Conservation (phyloP, 2,797 vertebrate species). For the Trachops cirrhosus region DNA sequence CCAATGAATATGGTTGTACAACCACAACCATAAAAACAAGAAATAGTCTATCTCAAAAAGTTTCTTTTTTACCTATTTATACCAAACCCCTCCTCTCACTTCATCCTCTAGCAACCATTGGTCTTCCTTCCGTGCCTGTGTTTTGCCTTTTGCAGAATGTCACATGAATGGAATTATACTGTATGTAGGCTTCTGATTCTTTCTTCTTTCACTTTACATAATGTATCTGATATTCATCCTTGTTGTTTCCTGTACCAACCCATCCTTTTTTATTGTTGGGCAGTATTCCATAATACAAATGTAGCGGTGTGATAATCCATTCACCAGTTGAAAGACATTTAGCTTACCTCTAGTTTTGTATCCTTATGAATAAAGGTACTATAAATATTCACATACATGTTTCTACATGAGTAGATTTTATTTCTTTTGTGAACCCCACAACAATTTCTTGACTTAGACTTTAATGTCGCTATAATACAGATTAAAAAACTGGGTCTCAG, state of each 20-base stretch:
- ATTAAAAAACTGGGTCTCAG: not conserved
- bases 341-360: not conserved
- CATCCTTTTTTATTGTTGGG: not conserved
- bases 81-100: not conserved
- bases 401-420: not conserved
- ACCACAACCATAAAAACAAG: not conserved
- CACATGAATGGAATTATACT: not conserved
- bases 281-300: not conserved
- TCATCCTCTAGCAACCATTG: not conserved
- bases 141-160: not conserved
- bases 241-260: not conserved
- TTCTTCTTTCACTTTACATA: not conserved
- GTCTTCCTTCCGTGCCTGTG: not conserved
- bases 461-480: not conserved
- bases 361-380: conserved; percentile 14
- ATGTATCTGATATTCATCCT: not conserved
- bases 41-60: not conserved
- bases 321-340: not conserved
- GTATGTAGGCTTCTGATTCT: not conserved
- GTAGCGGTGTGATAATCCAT: not conserved
- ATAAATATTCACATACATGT: not conserved
- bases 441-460: not conserved
- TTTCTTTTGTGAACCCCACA: not conserved
- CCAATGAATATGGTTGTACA: not conserved
- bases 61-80: not conserved